Conservation (phyloP, 2,797 vertebrate genomes). For the Xenentodon cancila region DNA sequence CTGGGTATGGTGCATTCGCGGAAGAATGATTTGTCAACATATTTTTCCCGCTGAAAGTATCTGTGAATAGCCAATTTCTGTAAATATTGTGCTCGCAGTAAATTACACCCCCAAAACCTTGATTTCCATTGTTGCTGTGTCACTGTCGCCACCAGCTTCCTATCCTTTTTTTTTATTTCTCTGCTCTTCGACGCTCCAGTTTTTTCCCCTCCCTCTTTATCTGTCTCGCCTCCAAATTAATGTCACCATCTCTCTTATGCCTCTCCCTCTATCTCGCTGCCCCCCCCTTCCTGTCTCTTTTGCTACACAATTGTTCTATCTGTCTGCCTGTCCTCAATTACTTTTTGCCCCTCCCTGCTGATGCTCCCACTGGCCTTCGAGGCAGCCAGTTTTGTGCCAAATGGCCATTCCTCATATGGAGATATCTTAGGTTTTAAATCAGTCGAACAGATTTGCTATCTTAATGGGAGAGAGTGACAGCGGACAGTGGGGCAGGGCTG, state of each 20-base stretch:
- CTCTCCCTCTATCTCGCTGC: background rate
- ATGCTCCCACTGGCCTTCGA: constrained; percentile 66
- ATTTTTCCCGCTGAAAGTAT: constrained; percentile 33
- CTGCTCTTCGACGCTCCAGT: constrained; percentile 42
- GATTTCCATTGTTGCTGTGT: constrained; percentile 69
- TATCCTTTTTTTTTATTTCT: constrained; percentile 7
- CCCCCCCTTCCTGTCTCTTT: constrained; percentile 28
- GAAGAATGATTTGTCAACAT: constrained; percentile 37
- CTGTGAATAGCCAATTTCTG: constrained; percentile 35
- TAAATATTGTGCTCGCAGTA: constrained; percentile 54
- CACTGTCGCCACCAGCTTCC: constrained; percentile 25
- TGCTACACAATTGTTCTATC: constrained; percentile 36
- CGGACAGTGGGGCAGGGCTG: background rate
- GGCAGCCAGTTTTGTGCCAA: constrained; percentile 69
- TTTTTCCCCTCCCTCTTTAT: constrained; percentile 47
- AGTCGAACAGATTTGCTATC: constrained; percentile 78
- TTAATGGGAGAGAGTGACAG: constrained; percentile 50
- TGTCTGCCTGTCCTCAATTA: constrained; percentile 39
- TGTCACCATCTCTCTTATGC: constrained; percentile 57
- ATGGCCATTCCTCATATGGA: constrained; percentile 78
- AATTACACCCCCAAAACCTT: constrained; percentile 38
- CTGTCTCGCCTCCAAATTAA: constrained; percentile 56
- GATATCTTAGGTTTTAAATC: constrained; percentile 77
- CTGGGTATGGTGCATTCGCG: constrained; percentile 25
- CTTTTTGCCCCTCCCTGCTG: constrained; percentile 32